phyloP scores from a whole-genome alignment of 30 jellyfish, hydroid and myxozoan genomes.

The Nemopilema nomurai region DNA sequence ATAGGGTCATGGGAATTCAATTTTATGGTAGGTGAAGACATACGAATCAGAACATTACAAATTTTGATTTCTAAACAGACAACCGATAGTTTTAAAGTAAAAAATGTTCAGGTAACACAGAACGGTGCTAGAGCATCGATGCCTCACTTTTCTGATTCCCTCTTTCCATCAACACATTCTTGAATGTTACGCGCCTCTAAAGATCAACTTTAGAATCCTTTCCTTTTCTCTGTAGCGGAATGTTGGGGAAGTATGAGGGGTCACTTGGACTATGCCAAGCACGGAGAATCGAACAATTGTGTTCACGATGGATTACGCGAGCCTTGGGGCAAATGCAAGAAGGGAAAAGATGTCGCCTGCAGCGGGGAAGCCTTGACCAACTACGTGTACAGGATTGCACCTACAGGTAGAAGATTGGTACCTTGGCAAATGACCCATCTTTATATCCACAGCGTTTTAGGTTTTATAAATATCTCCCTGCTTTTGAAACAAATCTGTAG shows the following conservation, averaged over 20 bases:
- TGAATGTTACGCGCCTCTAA: background rate
- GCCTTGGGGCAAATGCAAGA: slow-evolving; percentile 50
- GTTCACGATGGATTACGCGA: slow-evolving; percentile 54
- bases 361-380: slow-evolving; percentile 81
- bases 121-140: too few species aligned
- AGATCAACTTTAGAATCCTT: background rate
- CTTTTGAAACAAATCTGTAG: too few species aligned
- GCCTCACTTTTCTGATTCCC: too few species aligned
- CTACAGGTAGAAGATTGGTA: too few species aligned
- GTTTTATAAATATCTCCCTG: too few species aligned
- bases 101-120: too few species aligned
- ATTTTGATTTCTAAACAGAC: too few species aligned
- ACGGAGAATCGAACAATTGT: slow-evolving; percentile 63
- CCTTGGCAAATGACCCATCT: too few species aligned
- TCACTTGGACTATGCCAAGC: slow-evolving; percentile 56
- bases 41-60: too few species aligned
- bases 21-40: slow-evolving; percentile 52
- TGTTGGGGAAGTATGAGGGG: slow-evolving; percentile 84
- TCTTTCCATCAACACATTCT: too few species aligned
- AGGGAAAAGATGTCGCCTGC: slow-evolving; percentile 51
- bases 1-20: slow-evolving; percentile 85
- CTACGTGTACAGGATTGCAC: slow-evolving; percentile 83
- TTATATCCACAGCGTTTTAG: too few species aligned
- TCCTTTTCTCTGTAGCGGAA: slow-evolving; percentile 54
- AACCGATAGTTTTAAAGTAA: too few species aligned